Base-by-base conservation (phyloP, 2,113 vertebrate genomes). In the Microtus pennsylvanicus region DNA sequence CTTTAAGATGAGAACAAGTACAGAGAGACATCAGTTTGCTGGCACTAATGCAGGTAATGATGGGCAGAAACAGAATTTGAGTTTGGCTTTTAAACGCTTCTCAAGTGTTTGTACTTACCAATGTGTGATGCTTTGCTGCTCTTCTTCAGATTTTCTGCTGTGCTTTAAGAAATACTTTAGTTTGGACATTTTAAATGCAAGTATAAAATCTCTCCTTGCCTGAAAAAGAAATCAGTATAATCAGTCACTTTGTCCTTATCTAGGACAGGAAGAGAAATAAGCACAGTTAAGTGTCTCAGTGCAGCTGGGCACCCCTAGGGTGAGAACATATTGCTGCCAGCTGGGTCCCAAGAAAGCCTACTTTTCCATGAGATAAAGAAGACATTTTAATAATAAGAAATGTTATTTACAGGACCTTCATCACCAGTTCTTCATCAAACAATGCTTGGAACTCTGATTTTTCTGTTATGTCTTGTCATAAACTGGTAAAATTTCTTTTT, bases 331-430 rank as follows among this genome's bases (percentile, higher is more conserved):
- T 4, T 7, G 30, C n/a, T 47, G 5, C 58, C 3, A 89, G 6
- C 24, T 67, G 28, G 17, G 8, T 24, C 3, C 67, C 58, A 26
- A 85, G 80, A 61, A 10, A 55, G 35, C n/a, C 42, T 30, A 70
- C 12, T 3, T 28, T 87, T 50, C n/a, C 52, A 38, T 11, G 58
- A 47, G 61, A 4, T 38, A 38, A 38, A 78, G 35, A 19, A 19
- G 19, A 45, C 30, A 80, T n/a, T 86, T 45, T 69, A 65, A 88
- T 94, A 75, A 69, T n/a, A 80, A 91, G 87, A 91, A 94, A 86
- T 65, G 7, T 67, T 55, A 67, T 45, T 94, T 86, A 65, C 13
- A 63, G 61, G n/a, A 87, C 24, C 26, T 45, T 77, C n/a, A 47
- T 42, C 16, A 58, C 38, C 5, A 88, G 14, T 33, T 72, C 81